These are phyloP conservation scores for Chydorus sphaericus DNA, from an alignment of 2,888 invertebrate species.

Conservation along the genomic window DNA sequence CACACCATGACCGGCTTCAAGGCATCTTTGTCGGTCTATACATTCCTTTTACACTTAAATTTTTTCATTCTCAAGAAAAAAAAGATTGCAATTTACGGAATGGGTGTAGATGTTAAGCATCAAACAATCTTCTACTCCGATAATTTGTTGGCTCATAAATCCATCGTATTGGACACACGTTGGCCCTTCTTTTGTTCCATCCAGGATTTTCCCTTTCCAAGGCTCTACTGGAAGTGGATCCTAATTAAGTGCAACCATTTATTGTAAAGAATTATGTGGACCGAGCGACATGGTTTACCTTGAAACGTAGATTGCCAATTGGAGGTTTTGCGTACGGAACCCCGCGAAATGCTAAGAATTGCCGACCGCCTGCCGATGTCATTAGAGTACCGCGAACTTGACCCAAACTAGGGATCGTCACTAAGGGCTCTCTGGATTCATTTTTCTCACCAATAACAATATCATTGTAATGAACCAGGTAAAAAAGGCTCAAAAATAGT, in stretches of 20 bases:
- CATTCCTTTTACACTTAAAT: too few species aligned
- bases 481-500: too few species aligned
- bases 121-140: constrained; percentile 13
- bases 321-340: constrained; percentile 10
- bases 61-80: too few species aligned
- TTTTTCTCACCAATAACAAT: too few species aligned
- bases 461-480: too few species aligned
- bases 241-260: too few species aligned
- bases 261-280: too few species aligned
- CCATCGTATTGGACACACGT: background rate
- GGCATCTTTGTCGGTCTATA: background rate
- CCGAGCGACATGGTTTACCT: too few species aligned
- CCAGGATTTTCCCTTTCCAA: background rate
- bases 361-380: background rate
- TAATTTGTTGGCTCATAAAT: background rate
- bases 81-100: too few species aligned
- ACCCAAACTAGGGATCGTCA: background rate
- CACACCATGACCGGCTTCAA: constrained; percentile 10
- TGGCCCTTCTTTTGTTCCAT: background rate
- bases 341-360: constrained; percentile 1
- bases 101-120: constrained; percentile 12
- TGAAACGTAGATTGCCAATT: constrained; percentile 9
- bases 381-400: background rate
- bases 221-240: background rate
- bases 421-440: too few species aligned